These are phyloP conservation scores for Stenurella melanura DNA, from an alignment of 2,888 invertebrate genomes.

Conservation along the genomic window DNA sequence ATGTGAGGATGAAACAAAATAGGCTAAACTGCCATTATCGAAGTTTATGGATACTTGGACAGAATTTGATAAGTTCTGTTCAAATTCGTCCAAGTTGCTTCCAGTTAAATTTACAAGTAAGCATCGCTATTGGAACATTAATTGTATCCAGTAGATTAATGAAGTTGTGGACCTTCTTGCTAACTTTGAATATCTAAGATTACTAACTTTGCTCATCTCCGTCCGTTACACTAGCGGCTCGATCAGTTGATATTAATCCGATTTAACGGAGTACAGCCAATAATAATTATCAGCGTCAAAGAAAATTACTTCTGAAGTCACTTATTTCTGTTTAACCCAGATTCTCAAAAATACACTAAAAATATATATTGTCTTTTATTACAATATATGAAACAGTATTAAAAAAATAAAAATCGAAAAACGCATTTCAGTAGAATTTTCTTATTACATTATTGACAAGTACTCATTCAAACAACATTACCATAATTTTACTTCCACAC, in stretches of 20 bases:
- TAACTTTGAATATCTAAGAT: slow-evolving; percentile 69
- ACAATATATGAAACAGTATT: no score
- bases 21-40: slow-evolving; percentile 7
- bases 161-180: slow-evolving; percentile 69
- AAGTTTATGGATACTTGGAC: slow-evolving; percentile 47
- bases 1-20: neutral
- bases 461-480: no score
- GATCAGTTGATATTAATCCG: slow-evolving; percentile 37
- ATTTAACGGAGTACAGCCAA: neutral
- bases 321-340: neutral
- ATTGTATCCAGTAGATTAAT: slow-evolving; percentile 72
- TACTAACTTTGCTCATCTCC: slow-evolving; percentile 62
- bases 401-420: no score
- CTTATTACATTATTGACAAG: no score
- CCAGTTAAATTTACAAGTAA: slow-evolving; percentile 69
- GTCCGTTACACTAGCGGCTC: slow-evolving; percentile 40
- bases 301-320: neutral
- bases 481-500: no score
- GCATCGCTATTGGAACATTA: slow-evolving; percentile 69
- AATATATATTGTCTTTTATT: no score
- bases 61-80: slow-evolving; percentile 69
- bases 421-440: no score
- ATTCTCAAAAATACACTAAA: no score
- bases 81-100: slow-evolving; percentile 64
- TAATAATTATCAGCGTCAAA: neutral